Evolutionary conservation across 2,797 vertebrate genomes (phyloP), one percentile per base, ranked within the genome.

Genomic region (Intellagama lesueurii): DNA sequence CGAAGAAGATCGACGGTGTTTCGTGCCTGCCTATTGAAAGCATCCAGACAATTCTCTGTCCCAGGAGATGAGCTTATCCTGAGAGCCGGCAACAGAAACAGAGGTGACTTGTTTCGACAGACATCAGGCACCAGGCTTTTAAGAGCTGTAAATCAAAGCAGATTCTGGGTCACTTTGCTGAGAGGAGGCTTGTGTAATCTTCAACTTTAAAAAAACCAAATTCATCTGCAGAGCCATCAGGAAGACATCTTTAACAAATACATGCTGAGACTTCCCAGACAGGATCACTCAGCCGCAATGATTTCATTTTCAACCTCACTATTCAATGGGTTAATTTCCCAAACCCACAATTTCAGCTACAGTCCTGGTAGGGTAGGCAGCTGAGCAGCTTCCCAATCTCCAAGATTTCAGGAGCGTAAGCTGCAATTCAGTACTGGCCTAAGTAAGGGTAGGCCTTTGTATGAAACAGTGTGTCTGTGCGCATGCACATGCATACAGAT

Each of bases 71-170:
- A 70, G n/a, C 69, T 81, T 73, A 69, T 73, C n/a, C 11, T 24
- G 44, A 81, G 40, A 77, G 44, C 6, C 28, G 24, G 56, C 11
- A 1, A 44, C 28, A 11, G 30, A 81, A 44, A 70, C 26, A 32
- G 35, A 47, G 70, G 30, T 19, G 81, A 28, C 87, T 82, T 75
- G 56, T 76, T 82, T 76, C 87, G n/a, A 49, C 87, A 83, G 40
- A 72, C 49, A 87, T 64, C 68, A 81, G 86, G 73, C 32, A 83
- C 22, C 19, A 4, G 40, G 12, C 56, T 73, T 76, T 88, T 66
- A 88, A 83, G 80, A 83, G 40, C 47, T 32, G 70, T 28, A 83
- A 32, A 47, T 82, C 80, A 83, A 76, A 78, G 73, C 32, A 32
- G 80, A 49, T 76, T 66, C 52, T 19, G 69, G 16, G 32, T 64